Conservation (phyloP, 2,113 vertebrate species). For the Sterrhoptilus dennistouni region DNA sequence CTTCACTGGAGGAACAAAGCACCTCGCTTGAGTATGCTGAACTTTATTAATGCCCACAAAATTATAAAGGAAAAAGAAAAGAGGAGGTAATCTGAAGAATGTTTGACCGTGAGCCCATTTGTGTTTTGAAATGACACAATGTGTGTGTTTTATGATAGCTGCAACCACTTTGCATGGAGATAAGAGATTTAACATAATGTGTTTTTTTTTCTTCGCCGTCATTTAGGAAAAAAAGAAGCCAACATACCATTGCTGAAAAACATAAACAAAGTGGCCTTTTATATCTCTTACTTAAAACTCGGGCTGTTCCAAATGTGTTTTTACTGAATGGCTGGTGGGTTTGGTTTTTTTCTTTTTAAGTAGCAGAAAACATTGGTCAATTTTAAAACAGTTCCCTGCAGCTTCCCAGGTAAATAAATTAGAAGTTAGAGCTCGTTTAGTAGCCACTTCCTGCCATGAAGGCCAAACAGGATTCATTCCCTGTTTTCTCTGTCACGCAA, state of each 20-base stretch:
- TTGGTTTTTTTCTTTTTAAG: neutral
- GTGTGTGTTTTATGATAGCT: conserved; percentile 62
- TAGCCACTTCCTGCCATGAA: conserved; percentile 54
- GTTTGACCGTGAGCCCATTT: neutral
- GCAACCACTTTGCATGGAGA: conserved; percentile 18
- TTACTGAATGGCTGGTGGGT: conserved; percentile 21
- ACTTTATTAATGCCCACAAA: neutral
- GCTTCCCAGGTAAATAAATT: conserved; percentile 60
- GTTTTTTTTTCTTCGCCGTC: neutral
- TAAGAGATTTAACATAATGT: conserved; percentile 50
- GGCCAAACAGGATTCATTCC: conserved; percentile 44
- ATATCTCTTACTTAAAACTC: conserved; percentile 5
- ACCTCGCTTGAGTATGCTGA: neutral
- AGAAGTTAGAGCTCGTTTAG: conserved; percentile 40
- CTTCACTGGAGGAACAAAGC: neutral
- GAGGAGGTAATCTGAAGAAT: conserved; percentile 50
- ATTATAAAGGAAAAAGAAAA: neutral
- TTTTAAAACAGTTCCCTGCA: conserved; percentile 42
- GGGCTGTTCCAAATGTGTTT: neutral
- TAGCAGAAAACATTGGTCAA: conserved; percentile 6
- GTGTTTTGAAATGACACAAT: conserved; percentile 66
- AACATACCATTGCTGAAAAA: conserved; percentile 39
- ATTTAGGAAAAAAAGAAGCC: conserved; percentile 22
- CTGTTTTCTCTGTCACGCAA: conserved; percentile 62
- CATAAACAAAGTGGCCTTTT: conserved; percentile 53